These are phyloP conservation scores for Nowickia ferox DNA, from an alignment of 2,888 invertebrate genomes.

Conservation along the genomic window DNA sequence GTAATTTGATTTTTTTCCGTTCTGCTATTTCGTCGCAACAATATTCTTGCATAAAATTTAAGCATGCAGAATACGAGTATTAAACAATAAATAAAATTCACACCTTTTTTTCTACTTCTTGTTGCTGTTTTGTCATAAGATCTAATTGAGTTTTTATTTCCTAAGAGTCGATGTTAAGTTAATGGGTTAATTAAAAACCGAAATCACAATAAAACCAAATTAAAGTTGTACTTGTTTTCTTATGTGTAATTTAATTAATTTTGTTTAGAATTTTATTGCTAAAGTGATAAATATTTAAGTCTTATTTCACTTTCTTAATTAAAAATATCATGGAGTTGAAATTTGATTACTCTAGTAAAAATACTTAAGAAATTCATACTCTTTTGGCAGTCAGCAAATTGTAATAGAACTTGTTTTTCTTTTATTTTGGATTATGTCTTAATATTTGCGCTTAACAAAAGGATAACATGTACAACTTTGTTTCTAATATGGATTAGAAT, in stretches of 20 bases:
- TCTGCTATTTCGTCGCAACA: constrained; percentile 37
- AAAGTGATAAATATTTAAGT: constrained; percentile 2
- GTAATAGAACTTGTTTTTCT: background rate
- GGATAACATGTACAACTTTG: no score
- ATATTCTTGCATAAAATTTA: constrained; percentile 60
- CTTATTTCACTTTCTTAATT: constrained; percentile 16
- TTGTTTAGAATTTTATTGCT: background rate
- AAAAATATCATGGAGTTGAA: background rate
- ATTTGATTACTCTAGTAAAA: background rate
- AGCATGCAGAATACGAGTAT: constrained; percentile 36
- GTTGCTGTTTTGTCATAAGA: constrained; percentile 45
- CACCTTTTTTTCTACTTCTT: constrained; percentile 55
- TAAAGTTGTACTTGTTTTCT: constrained; percentile 13
- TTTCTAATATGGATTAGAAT: no score
- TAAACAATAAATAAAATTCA: constrained; percentile 68
- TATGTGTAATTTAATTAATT: background rate
- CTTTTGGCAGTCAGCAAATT: background rate
- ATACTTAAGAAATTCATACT: background rate
- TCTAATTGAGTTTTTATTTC: constrained; percentile 19
- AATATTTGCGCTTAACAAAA: no score
- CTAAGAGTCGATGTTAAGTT: constrained; percentile 16
- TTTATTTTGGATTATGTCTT: no score
- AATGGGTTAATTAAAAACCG: constrained; percentile 59
- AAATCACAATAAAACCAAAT: background rate
- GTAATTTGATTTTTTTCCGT: constrained; percentile 24